Evolutionary conservation across 2,888 invertebrate genomes (phyloP), one percentile per base, ranked within the genome.

Genomic region (Luperina testacea): DNA sequence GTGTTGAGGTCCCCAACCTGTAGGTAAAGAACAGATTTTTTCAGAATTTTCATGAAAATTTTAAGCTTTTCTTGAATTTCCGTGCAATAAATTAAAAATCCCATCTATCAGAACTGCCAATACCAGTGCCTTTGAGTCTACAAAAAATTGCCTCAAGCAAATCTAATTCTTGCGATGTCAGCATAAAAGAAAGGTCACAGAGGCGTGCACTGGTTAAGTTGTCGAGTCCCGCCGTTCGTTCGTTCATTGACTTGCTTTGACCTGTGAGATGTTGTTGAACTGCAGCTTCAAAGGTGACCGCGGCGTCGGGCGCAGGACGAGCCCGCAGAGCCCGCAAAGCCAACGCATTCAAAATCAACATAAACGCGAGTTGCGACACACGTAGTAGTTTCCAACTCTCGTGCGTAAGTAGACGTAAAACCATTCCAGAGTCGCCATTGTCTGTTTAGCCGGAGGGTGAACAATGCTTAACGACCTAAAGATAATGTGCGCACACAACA

Each of bases 271-370:
- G 88, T 89, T 87, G 80, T 74, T 89, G 90, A 90, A 88, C 91
- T 67, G 17, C 45, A 51, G 75, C 51, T 53, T 70, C 88, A n/a
- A 59, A 91, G 91, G 91, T 91, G 91, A 90, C 91, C 88, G 83
- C 70, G 71, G 53, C 80, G 81, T 70, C 76, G 69, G 68, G 72
- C 42, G n/a, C 57, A 53, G 27, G 48, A 51, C 45, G n/a, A 65
- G 81, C 72, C 48, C 38, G 42, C 45, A 20, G 3, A 42, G 17
- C 11, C 59, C 6, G 8, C 72, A 73, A n/a, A 53, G 32, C 59
- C 59, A 74, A 59, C 72, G 73, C 51, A 75, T 79, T 80, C 51
- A 57, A 45, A 63, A 61, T 53, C 61, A 48, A 48, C 20, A 13
- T 64, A 68, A 57, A 51, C 45, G 75, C n/a, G 53, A 72, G 38